Evolutionary conservation across 2,113 vertebrate species (phyloP), one percentile per base, ranked within the genome.

Genomic region (Podocnemis expansa): DNA sequence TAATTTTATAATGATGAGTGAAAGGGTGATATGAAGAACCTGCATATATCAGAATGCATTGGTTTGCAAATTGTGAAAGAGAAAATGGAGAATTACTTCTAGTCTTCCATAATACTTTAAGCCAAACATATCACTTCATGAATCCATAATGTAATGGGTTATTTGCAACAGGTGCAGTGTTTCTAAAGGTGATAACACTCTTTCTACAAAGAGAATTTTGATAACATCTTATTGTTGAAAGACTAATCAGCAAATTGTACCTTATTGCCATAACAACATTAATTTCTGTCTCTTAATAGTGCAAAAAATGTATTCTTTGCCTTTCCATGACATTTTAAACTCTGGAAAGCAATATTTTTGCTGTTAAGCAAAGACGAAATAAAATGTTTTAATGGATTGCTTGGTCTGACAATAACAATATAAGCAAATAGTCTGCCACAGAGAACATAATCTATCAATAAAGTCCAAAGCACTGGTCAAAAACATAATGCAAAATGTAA

Each of bases 311-410:
- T 79, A 94, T 95, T 90, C 93, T 58, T 91, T 94, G 25, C 88
- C 10, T 93, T 93, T 90, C 54, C 56, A 43, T 90, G 86, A 79
- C 85, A 76, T 90, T 91, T 79, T 45, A 79, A 96, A 96, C 93
- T 47, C 49, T 89, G 63, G 84, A 78, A 49, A 84, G 3, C 49
- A 81, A 75, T 52, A 0, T 0, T 78, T 93, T 67, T 95, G 31
- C 73, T 94, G 51, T 92, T 96, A 87, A 93, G 60, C 43, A 91
- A 45, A 93, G 43, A 87, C 58, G 16, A 94, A 97, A 95, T 54
- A 92, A 95, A 47, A 82, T 87, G 6, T 22, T 95, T 93, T 93
- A 97, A 96, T 81, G 91, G 49, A 93, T 96, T 90, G 82, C 73
- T 22, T 92, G 4, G 41, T 91, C 38, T 87, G 63, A 86, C 49